Base-by-base conservation (phyloP, 2,113 vertebrate genomes). In the Brachypodius melanocephalos region DNA sequence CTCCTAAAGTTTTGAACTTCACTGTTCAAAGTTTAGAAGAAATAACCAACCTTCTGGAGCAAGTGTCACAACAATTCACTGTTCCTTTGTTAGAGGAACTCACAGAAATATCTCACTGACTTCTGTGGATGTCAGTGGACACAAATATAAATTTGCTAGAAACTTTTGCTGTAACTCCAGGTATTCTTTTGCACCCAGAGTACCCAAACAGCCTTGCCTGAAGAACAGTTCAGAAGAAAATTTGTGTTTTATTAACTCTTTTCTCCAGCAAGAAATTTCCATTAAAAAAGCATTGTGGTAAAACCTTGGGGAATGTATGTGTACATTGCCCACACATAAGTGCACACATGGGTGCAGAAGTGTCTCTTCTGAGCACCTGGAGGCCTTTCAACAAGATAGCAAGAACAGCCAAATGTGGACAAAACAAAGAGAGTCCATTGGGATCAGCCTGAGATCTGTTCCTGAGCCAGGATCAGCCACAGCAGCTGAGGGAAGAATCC, bases 201-300 rank as follows among this genome's bases (percentile, higher is more conserved):
- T 61, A 62, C 19, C 4, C 66, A 72, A 90, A 46, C 20, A 78
- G 8, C 48, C 63, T 58, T 88, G 29, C 34, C 62, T 90, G 76
- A 73, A 59, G 38, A 87, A 77, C 5, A 62, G 22, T 54, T 87
- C 71, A 85, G 49, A 90, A 95, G 49, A 88, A 94, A 96, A 62
- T 2, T 40, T 7, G 8, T 95, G 38, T 49, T 76, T 96, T 96
- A 94, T 80, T 82, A 66, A 82, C 17, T 62, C 29, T 68, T 82
- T 43, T 75, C 75, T 94, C 62, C 43, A 81, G 9, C 59, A 82
- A 73, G 48, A 73, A 54, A 91, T 88, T 93, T 95, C 67, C 81
- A 73, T 90, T 68, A 94, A 46, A 90, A 84, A 95, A 82, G 28
- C 32, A 21, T 75, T 58, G 48, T 81, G 48, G 16, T 90, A 72